Percentiles rank a stretch among this genome's conserved stretches.
These are phyloP conservation scores for Lucilia cuprina DNA, from an alignment of 1,140 invertebrate genomes.

Conservation along the genomic window DNA sequence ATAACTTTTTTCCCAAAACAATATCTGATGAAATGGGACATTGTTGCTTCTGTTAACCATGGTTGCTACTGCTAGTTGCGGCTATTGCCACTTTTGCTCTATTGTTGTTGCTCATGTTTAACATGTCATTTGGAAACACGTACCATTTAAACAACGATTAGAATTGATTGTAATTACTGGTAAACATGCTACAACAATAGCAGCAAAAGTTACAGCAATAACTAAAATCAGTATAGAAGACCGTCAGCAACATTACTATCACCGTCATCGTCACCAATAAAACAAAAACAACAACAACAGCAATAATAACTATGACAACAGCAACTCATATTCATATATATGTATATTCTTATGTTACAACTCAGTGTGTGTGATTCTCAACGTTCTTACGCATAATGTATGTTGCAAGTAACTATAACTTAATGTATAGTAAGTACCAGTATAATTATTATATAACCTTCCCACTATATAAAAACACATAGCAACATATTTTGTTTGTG, in stretches of 20 bases:
- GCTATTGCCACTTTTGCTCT: neutral
- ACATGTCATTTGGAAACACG: slow-evolving; percentile 21
- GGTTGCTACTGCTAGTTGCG: neutral
- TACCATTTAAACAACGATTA: slow-evolving; percentile 57
- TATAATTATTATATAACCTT: slow-evolving; percentile 23
- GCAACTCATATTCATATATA: neutral
- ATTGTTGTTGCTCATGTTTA: slow-evolving; percentile 1
- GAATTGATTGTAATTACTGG: slow-evolving; percentile 61
- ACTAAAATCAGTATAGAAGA: neutral
- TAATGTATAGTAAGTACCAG: neutral
- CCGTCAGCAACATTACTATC: neutral
- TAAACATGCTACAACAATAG: slow-evolving; percentile 23
- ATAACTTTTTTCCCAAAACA: neutral
- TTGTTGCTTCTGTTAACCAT: neutral
- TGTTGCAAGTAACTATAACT: neutral
- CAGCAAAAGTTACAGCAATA: neutral
- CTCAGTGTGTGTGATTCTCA: neutral
- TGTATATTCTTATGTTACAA: neutral
- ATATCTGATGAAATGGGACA: neutral
- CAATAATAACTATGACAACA: no score
- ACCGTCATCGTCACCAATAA: neutral
- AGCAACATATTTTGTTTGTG: slow-evolving; percentile 16
- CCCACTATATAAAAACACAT: neutral
- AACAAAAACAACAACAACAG: neutral
- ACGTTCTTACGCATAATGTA: neutral